Percentiles rank a stretch among this genome's conserved stretches.
phyloP scores from a whole-genome alignment of 1,140 invertebrate species.

The Conopomorpha cramerella region DNA sequence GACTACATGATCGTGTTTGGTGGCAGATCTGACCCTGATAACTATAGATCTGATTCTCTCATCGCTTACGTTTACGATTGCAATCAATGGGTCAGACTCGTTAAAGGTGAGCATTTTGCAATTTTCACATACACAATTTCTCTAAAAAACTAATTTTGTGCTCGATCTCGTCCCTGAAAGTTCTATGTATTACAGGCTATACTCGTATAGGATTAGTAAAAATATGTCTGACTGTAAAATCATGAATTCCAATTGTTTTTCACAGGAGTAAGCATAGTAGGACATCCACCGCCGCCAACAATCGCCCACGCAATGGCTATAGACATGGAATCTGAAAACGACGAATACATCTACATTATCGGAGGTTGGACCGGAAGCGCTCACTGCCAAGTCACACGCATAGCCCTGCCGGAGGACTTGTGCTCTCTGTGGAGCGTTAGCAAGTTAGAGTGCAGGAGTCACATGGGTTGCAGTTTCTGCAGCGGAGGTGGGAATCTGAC shows the following conservation, averaged over 20 bases:
- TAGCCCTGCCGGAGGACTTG: constrained; percentile 80
- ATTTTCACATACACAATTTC: too few species aligned
- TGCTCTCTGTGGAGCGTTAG: constrained; percentile 78
- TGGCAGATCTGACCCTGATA: constrained; percentile 73
- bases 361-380: constrained; percentile 83
- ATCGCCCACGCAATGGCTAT: constrained; percentile 84
- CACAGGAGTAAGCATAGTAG: constrained; percentile 72
- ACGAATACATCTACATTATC: constrained; percentile 77
- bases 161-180: too few species aligned
- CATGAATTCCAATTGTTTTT: too few species aligned
- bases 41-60: constrained; percentile 71
- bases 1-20: constrained; percentile 91
- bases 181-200: too few species aligned
- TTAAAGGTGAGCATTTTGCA: constrained; percentile 56
- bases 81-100: constrained; percentile 84
- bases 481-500: constrained; percentile 53
- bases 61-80: constrained; percentile 89
- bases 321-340: constrained; percentile 67
- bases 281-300: constrained; percentile 71
- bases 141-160: too few species aligned
- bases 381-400: constrained; percentile 73
- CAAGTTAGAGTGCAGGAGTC: constrained; percentile 75
- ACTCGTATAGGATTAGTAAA: too few species aligned
- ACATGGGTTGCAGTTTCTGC: constrained; percentile 87
- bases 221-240: too few species aligned